These are phyloP conservation scores for Cyanistes caeruleus DNA, from an alignment of 2,113 vertebrate genomes.

Conservation along the genomic window DNA sequence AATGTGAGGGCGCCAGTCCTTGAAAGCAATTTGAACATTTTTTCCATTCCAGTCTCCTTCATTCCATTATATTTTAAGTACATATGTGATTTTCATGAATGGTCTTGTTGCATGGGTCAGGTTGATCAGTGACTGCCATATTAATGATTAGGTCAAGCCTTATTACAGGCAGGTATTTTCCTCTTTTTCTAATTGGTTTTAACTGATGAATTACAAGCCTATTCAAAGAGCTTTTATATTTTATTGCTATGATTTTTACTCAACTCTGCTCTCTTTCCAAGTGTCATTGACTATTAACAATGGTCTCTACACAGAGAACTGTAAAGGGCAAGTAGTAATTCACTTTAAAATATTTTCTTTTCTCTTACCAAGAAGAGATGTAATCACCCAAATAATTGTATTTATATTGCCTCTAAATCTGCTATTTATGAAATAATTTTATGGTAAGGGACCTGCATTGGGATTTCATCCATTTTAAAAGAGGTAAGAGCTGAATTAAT, in stretches of 20 bases:
- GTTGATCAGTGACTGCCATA: not conserved
- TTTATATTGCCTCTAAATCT: conserved; percentile 56
- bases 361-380: conserved; percentile 39
- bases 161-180: not conserved
- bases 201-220: not conserved
- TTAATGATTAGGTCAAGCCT: not conserved
- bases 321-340: not conserved
- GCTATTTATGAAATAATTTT: conserved; percentile 42
- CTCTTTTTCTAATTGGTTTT: not conserved
- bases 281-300: conserved; percentile 30
- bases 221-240: not conserved
- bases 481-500: conserved; percentile 42
- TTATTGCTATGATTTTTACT: not conserved
- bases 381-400: conserved; percentile 42
- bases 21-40: not conserved
- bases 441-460: not conserved
- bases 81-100: not conserved
- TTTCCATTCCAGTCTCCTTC: not conserved
- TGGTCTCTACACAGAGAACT: not conserved
- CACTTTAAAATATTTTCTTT: conserved; percentile 34
- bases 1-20: not conserved
- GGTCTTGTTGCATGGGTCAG: not conserved
- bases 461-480: conserved; percentile 30
- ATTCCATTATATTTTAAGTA: not conserved
- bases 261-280: conserved; percentile 16